Percentiles rank a stretch among this genome's conserved stretches.
phyloP scores from a whole-genome alignment of 2,113 vertebrate genomes.

The Morone chrysops region DNA sequence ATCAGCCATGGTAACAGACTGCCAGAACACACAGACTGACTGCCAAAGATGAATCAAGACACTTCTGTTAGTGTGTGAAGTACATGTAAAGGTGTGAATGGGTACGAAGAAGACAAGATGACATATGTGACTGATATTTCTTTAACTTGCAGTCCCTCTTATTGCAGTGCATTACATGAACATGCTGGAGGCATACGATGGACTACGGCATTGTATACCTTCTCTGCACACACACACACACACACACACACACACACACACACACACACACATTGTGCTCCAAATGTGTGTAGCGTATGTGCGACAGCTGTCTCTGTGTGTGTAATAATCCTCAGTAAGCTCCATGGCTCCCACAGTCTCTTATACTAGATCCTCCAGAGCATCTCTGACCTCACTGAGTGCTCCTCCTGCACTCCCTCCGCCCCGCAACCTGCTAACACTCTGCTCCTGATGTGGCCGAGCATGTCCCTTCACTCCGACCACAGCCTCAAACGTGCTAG shows the following conservation, averaged over 20 bases:
- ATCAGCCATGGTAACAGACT: constrained; percentile 52
- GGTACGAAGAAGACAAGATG: background rate
- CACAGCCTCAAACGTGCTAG: background rate
- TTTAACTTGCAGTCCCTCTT: constrained; percentile 8
- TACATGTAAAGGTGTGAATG: constrained; percentile 33
- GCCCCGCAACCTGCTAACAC: constrained; percentile 4
- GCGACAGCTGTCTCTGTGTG: constrained; percentile 70
- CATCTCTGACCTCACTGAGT: constrained; percentile 60
- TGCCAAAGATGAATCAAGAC: constrained; percentile 33
- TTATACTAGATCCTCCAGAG: constrained; percentile 61
- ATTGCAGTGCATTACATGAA: constrained; percentile 20
- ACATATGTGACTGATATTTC: background rate
- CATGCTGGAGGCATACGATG: background rate
- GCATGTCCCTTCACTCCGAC: background rate
- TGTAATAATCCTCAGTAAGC: constrained; percentile 74
- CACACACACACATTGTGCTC: constrained; percentile 18
- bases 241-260: constrained; percentile 8
- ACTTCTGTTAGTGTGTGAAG: constrained; percentile 3
- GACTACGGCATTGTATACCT: constrained; percentile 17
- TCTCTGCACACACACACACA: constrained; percentile 8
- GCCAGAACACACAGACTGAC: constrained; percentile 41
- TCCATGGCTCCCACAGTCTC: constrained; percentile 73
- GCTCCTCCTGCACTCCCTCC: constrained; percentile 29
- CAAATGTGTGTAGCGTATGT: constrained; percentile 62
- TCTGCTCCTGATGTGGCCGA: constrained; percentile 1